Conservation (phyloP, 2,888 invertebrate genomes). For the Thereva nobilitata region DNA sequence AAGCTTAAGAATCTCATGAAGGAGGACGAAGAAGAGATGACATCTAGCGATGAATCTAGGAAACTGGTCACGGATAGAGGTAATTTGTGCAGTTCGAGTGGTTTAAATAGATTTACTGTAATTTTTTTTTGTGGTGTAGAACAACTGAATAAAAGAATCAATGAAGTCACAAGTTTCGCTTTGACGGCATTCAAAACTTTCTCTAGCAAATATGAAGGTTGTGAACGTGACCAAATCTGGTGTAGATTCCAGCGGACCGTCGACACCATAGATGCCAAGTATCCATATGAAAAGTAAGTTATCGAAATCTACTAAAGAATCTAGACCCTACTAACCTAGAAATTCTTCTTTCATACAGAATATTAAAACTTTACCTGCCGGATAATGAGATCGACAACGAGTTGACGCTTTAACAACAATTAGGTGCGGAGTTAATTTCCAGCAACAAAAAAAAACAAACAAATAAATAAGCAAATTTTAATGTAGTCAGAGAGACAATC, state of each 20-base stretch:
- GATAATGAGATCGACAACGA: slow-evolving; percentile 26
- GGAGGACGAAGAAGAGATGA: slow-evolving; percentile 48
- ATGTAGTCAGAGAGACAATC: too few species aligned
- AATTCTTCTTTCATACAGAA: slow-evolving; percentile 22
- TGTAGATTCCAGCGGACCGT: slow-evolving; percentile 40
- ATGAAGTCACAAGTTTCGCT: slow-evolving; percentile 60
- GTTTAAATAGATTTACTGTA: not conserved
- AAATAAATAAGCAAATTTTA: too few species aligned
- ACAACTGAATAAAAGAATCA: slow-evolving; percentile 56
- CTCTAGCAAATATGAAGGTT: slow-evolving; percentile 41
- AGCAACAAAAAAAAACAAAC: too few species aligned
- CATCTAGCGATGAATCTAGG: slow-evolving; percentile 39
- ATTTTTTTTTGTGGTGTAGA: slow-evolving; percentile 43
- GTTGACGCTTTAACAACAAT: slow-evolving; percentile 12
- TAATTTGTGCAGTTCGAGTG: slow-evolving; percentile 27
- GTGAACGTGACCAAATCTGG: slow-evolving; percentile 41
- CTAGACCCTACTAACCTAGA: slow-evolving; percentile 10
- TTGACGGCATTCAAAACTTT: slow-evolving; percentile 51
- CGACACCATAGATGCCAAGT: slow-evolving; percentile 39
- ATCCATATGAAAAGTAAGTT: slow-evolving; percentile 41
- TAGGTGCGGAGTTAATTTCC: not conserved
- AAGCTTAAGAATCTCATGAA: slow-evolving; percentile 60
- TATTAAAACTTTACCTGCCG: slow-evolving; percentile 34
- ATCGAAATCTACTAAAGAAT: not conserved
- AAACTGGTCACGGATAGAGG: slow-evolving; percentile 50